Conservation (phyloP, 2,888 invertebrate genomes). For the Apoderus coryli region DNA sequence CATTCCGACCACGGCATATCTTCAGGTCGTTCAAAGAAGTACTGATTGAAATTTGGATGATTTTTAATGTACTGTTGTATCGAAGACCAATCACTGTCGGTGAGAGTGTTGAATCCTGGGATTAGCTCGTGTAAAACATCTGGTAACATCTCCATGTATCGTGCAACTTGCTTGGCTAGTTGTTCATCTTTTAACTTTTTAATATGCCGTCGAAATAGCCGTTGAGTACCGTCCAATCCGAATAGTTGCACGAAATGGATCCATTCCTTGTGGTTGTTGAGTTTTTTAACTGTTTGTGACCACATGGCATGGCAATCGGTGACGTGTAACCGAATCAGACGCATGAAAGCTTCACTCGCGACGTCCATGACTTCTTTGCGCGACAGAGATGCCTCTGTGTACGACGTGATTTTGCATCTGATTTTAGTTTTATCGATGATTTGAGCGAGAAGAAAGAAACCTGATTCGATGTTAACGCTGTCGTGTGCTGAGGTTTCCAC, state of each 20-base stretch:
- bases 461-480: slow-evolving; percentile 89
- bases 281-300: slow-evolving; percentile 74
- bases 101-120: slow-evolving; percentile 56
- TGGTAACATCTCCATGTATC: slow-evolving; percentile 64
- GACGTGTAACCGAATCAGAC: slow-evolving; percentile 71
- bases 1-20: slow-evolving; percentile 66
- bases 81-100: slow-evolving; percentile 75
- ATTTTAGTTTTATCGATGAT: slow-evolving; percentile 83
- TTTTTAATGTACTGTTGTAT: slow-evolving; percentile 73
- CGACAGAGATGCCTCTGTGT: slow-evolving; percentile 70
- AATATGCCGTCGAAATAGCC: slow-evolving; percentile 63
- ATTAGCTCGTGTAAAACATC: slow-evolving; percentile 63
- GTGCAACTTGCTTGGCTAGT: slow-evolving; percentile 57
- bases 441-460: slow-evolving; percentile 81
- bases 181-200: slow-evolving; percentile 72
- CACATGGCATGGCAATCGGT: slow-evolving; percentile 72
- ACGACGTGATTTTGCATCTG: slow-evolving; percentile 50
- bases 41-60: slow-evolving; percentile 86
- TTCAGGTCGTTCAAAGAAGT: slow-evolving; percentile 76
- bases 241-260: slow-evolving; percentile 78
- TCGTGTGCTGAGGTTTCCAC: slow-evolving; percentile 93
- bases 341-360: slow-evolving; percentile 80
- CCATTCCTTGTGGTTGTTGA: slow-evolving; percentile 80
- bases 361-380: slow-evolving; percentile 80
- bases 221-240: slow-evolving; percentile 42